phyloP scores from a whole-genome alignment of 2,113 vertebrate genomes.

The Climacteris rufus region DNA sequence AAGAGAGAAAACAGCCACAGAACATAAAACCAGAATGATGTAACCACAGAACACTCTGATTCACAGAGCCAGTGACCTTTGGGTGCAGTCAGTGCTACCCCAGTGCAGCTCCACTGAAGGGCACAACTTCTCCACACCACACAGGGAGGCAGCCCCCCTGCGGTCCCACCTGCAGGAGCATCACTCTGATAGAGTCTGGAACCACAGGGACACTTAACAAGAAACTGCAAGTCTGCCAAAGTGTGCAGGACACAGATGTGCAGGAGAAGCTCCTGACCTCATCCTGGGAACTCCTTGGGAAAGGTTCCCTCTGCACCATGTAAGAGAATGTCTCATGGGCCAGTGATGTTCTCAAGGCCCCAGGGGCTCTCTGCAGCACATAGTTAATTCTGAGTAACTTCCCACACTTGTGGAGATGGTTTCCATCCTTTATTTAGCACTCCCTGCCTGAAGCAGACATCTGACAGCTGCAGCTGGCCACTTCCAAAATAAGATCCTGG shows the following conservation, averaged over 20 bases:
- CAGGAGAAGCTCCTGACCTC: not conserved
- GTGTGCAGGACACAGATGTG: rapidly evolving
- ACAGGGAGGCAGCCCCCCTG: not conserved
- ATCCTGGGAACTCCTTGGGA: not conserved
- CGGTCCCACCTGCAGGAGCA: not conserved
- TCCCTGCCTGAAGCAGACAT: not conserved
- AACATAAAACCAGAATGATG: not conserved
- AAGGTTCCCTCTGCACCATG: not conserved
- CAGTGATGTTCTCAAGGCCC: not conserved
- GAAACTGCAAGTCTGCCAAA: not conserved
- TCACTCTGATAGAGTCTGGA: not conserved
- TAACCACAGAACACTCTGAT: not conserved
- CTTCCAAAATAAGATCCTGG: not conserved
- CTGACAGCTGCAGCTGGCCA: not conserved
- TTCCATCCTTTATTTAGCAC: not conserved
- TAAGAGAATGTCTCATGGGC: not conserved
- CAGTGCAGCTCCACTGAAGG: not conserved
- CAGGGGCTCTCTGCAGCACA: not conserved
- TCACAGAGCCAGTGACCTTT: not conserved
- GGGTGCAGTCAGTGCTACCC: not conserved
- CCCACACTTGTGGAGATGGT: not conserved
- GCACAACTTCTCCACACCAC: not conserved
- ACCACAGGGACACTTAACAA: rapidly evolving
- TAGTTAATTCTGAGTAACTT: not conserved
- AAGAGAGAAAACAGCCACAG: not conserved